These are phyloP conservation scores for Kryptopterus vitreolus DNA, from an alignment of 2,797 vertebrate species.

Conservation along the genomic window DNA sequence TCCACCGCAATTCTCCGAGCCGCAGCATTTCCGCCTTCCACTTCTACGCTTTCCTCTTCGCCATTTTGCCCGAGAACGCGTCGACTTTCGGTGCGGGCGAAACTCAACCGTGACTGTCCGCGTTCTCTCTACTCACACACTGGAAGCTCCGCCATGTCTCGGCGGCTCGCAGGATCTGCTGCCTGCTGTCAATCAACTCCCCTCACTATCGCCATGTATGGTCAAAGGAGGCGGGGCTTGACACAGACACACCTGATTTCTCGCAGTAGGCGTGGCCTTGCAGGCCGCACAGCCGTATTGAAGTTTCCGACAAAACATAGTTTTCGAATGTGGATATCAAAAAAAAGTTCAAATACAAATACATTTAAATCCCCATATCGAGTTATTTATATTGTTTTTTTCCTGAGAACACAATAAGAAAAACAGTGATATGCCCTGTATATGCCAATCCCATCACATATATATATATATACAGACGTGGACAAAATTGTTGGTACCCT, in stretches of 20 bases:
- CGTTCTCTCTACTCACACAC: conserved; percentile 68
- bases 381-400: not conserved
- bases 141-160: conserved; percentile 83
- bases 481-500: too few species aligned
- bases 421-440: not conserved
- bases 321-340: not conserved
- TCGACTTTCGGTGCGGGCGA: conserved; percentile 62
- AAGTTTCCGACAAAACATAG: not conserved
- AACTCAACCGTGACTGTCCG: conserved; percentile 74
- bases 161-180: conserved; percentile 82
- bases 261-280: conserved; percentile 68
- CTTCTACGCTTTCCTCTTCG: conserved; percentile 58
- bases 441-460: not conserved
- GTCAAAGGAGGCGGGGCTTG: conserved; percentile 65
- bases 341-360: not conserved
- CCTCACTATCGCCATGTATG: conserved; percentile 71
- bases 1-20: conserved; percentile 43
- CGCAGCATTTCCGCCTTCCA: conserved; percentile 50
- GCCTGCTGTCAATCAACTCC: conserved; percentile 79
- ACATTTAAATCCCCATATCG: not conserved
- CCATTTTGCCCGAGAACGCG: conserved; percentile 60
- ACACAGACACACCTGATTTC: conserved; percentile 65
- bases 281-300: not conserved
- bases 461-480: not conserved
- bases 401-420: not conserved